phyloP scores from a whole-genome alignment of 2,888 invertebrate species.

The Chrysolina oricalcia region DNA sequence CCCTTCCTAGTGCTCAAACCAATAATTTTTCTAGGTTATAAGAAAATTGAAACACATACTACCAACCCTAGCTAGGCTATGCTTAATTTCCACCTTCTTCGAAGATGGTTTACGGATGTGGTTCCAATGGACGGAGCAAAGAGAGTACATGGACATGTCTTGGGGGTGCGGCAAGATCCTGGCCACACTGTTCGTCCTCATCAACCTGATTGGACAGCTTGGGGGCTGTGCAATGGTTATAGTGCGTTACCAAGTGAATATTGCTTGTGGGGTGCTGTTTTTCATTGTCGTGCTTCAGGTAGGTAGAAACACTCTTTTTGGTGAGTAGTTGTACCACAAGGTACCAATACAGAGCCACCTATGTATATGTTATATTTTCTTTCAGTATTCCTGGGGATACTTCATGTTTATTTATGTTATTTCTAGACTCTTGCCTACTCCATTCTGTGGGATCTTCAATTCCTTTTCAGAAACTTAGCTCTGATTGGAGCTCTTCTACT shows the following conservation, averaged over 20 bases:
- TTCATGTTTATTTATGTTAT: slow-evolving; percentile 49
- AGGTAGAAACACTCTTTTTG: slow-evolving; percentile 43
- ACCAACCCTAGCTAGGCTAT: slow-evolving; percentile 96
- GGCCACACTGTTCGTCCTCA: slow-evolving; percentile 94
- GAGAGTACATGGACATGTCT: slow-evolving; percentile 97
- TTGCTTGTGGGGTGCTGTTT: slow-evolving; percentile 93
- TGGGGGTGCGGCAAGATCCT: slow-evolving; percentile 97
- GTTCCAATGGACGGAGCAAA: slow-evolving; percentile 98
- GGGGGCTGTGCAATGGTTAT: slow-evolving; percentile 98
- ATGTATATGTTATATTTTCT: background rate
- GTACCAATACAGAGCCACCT: background rate
- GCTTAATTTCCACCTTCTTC: slow-evolving; percentile 74
- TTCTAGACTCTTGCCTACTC: slow-evolving; percentile 93
- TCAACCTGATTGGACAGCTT: slow-evolving; percentile 96
- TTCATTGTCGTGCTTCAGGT: slow-evolving; percentile 98
- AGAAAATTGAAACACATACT: slow-evolving; percentile 93
- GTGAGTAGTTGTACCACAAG: background rate
- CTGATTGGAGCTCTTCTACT: slow-evolving; percentile 97
- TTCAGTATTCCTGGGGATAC: too few species aligned
- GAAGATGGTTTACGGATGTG: slow-evolving; percentile 83
- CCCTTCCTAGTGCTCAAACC: slow-evolving; percentile 3
- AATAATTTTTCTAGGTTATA: slow-evolving; percentile 80
- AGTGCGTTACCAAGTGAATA: slow-evolving; percentile 90
- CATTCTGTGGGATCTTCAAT: slow-evolving; percentile 98
- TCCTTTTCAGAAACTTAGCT: slow-evolving; percentile 95